These are phyloP conservation scores for Cryptosula pallasiana DNA, from an alignment of 2,888 invertebrate species.

Conservation along the genomic window DNA sequence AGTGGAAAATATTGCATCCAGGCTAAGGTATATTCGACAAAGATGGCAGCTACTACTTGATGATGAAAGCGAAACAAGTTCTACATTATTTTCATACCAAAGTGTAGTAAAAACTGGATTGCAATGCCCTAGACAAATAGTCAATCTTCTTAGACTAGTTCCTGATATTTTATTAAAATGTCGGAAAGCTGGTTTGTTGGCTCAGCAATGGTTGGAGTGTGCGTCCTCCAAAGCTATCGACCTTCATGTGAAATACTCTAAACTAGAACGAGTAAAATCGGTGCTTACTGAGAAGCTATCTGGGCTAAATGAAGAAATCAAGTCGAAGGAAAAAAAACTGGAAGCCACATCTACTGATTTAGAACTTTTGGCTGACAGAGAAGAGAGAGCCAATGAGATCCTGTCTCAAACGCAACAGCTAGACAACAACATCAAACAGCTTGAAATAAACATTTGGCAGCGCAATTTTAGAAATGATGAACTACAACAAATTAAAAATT, in stretches of 20 bases:
- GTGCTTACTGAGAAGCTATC: conserved; percentile 33
- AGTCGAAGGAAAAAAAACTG: conserved; percentile 33
- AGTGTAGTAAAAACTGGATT: conserved; percentile 28
- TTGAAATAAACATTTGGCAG: not conserved
- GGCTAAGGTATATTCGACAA: conserved; percentile 36
- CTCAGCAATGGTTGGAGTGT: conserved; percentile 33
- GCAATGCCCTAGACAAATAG: not conserved
- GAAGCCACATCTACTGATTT: conserved; percentile 34
- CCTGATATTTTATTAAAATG: conserved; percentile 41
- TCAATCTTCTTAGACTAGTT: conserved; percentile 34
- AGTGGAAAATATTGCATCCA: conserved; percentile 35
- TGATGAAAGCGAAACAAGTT: conserved; percentile 34
- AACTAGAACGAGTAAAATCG: conserved; percentile 33
- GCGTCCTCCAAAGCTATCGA: conserved; percentile 31
- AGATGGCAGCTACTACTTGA: conserved; percentile 36
- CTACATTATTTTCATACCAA: conserved; percentile 36
- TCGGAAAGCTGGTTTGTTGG: conserved; percentile 37
- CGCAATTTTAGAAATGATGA: not conserved
- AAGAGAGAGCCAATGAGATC: conserved; percentile 35
- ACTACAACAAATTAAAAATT: not conserved
- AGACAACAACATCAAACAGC: not conserved
- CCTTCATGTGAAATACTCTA: conserved; percentile 36
- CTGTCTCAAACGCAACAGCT: conserved; percentile 31
- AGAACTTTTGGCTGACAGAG: conserved; percentile 34
- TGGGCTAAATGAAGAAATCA: conserved; percentile 33